A percentile compares a stretch with the other conserved stretches of the same genome.
These are phyloP conservation scores for Characodon lateralis DNA, from an alignment of 2,797 vertebrate genomes.

Conservation along the genomic window DNA sequence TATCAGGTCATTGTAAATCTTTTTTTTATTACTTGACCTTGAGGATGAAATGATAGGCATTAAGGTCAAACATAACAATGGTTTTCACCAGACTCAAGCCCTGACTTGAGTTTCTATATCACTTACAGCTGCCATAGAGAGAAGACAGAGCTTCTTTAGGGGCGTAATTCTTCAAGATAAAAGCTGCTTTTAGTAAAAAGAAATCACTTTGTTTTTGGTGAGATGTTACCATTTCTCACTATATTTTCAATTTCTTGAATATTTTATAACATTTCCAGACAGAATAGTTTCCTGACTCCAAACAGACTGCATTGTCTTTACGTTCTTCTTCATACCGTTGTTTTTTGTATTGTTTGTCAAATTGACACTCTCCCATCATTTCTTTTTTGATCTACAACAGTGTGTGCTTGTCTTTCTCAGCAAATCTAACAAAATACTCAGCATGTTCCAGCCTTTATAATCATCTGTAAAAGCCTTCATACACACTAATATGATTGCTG, in stretches of 20 bases:
- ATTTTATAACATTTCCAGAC: background rate
- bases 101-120: background rate
- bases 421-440: background rate
- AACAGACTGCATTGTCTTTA: background rate
- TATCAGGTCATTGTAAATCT: background rate
- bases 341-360: background rate
- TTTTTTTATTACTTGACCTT: background rate
- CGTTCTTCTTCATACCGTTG: background rate
- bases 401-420: background rate
- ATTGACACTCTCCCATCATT: background rate
- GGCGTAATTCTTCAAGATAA: background rate
- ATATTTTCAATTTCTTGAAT: background rate
- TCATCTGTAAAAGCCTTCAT: background rate
- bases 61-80: background rate
- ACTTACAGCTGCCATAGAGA: too few species aligned
- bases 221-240: background rate
- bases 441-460: background rate
- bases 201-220: background rate
- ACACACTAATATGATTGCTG: too few species aligned
- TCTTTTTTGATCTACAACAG: background rate
- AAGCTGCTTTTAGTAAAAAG: background rate
- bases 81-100: background rate
- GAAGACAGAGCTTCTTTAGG: background rate
- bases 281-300: background rate
- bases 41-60: background rate